phyloP scores from a whole-genome alignment of 2,797 vertebrate species.

The Micromesistius poutassou region DNA sequence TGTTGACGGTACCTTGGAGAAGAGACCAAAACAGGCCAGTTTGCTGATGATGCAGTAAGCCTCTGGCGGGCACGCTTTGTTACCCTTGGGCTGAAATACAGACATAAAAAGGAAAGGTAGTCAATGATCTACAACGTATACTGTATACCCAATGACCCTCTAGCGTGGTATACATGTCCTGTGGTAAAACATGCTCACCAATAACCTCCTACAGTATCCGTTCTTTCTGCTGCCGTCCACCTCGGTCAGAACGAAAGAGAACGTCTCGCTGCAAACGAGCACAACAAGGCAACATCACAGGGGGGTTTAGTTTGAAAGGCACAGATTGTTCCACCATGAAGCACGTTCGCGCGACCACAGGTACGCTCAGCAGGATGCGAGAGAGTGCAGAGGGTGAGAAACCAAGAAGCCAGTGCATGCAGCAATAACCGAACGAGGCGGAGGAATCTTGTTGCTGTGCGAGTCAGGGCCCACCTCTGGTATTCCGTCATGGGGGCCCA shows the following conservation, averaged over 20 bases:
- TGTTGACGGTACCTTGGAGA: slow-evolving; percentile 84
- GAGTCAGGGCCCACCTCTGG: slow-evolving; percentile 72
- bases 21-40: slow-evolving; percentile 90
- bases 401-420: no score
- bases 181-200: slow-evolving; percentile 74
- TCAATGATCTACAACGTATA: not conserved
- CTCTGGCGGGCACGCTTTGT: slow-evolving; percentile 82
- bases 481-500: slow-evolving; percentile 85
- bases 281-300: not conserved
- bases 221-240: slow-evolving; percentile 91
- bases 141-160: not conserved
- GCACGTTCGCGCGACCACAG: not conserved
- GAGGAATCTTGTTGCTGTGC: not conserved
- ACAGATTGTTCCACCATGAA: no score
- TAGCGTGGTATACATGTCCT: not conserved
- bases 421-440: not conserved
- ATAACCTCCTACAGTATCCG: slow-evolving; percentile 89
- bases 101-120: not conserved
- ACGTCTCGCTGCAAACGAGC: slow-evolving; percentile 82
- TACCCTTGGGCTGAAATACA: slow-evolving; percentile 77
- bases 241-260: slow-evolving; percentile 94
- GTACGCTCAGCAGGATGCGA: no score
- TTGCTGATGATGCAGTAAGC: slow-evolving; percentile 96
- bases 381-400: no score
- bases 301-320: not conserved